Conservation (phyloP, 2,888 invertebrate species). For the Sylvicola cinctus region DNA sequence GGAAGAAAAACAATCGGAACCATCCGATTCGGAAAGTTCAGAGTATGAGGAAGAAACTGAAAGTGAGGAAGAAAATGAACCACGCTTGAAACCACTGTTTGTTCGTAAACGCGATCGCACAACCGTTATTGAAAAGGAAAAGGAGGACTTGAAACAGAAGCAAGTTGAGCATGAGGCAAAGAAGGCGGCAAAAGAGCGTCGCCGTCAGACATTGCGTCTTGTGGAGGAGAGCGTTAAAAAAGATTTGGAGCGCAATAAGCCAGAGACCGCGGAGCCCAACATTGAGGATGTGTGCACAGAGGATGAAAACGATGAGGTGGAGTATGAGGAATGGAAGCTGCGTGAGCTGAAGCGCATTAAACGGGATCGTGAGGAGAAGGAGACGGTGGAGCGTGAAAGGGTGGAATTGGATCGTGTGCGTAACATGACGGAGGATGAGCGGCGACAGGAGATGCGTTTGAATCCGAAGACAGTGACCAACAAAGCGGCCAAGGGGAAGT, state of each 20-base stretch:
- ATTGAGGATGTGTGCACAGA: slow-evolving; percentile 78
- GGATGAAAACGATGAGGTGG: slow-evolving; percentile 89
- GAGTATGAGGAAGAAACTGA: slow-evolving; percentile 67
- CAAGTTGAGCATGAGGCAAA: slow-evolving; percentile 67
- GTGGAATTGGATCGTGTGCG: slow-evolving; percentile 76
- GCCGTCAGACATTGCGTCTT: slow-evolving; percentile 69
- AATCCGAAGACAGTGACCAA: slow-evolving; percentile 90
- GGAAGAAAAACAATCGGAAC: slow-evolving; percentile 38
- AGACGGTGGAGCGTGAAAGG: slow-evolving; percentile 69
- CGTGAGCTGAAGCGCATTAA: slow-evolving; percentile 92
- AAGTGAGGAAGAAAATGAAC: slow-evolving; percentile 79
- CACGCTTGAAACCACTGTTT: slow-evolving; percentile 85
- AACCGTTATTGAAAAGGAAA: slow-evolving; percentile 86
- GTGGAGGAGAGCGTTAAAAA: slow-evolving; percentile 78
- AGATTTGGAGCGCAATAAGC: slow-evolving; percentile 44
- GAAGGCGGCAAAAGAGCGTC: slow-evolving; percentile 70
- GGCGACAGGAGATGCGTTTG: slow-evolving; percentile 65
- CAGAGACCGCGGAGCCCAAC: slow-evolving; percentile 51
- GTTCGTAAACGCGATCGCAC: slow-evolving; percentile 84
- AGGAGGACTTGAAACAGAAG: slow-evolving; percentile 64
- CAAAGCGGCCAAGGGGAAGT: slow-evolving; percentile 90
- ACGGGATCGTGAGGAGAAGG: slow-evolving; percentile 86
- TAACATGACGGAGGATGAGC: slow-evolving; percentile 90
- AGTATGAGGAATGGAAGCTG: slow-evolving; percentile 96
- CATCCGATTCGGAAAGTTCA: slow-evolving; percentile 50